Base-by-base conservation (phyloP, 2,797 vertebrate species). In the Crocodylus rhombifer region DNA sequence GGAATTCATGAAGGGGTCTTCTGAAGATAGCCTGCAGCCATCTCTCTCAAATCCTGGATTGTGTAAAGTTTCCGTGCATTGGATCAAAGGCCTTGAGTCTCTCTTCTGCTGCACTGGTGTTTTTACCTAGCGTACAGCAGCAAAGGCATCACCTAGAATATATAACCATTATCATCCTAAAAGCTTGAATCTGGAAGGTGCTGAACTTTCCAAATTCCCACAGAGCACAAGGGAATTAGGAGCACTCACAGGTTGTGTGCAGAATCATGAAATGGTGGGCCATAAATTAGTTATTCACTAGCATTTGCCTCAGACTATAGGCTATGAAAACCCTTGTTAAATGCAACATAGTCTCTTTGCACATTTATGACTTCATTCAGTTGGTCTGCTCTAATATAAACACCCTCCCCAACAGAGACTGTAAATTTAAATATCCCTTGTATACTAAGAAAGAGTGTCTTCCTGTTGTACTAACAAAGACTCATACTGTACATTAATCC, bases 341-440 rank as follows among this genome's bases (percentile, higher is more conserved):
- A 95, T 86, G 79, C 56, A 96, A 87, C 28, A 2, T 23, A 61
- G 28, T 82, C 18, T 17, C 57, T 89, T 92, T 87, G 82, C 78
- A 88, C 0, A 7, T 60, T 89, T 87, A 75, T 42, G 63, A 73
- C 74, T 87, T 82, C 82, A 91, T 51, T 60, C 6, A 23, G 60
- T 95, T 65, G 80, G 76, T 85, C 67, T 65, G 69, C 26, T 57
- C 85, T 78, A 80, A 67, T 55, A 80, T 63, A 90, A 61, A 80
- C 82, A 93, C 95, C 42, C 42, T 10, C 9, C 42, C 42, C 15
- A 90, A 90, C 74, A 91, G 89, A 51, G 33, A 0, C 0, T 87
- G 94, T 92, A 95, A 91, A 93, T 96, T 94, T 94, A 96, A 94
- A 91, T 84, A 20, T 71, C 51, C 90, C 71, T 33, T 96, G 73